Evolutionary conservation across 2,797 vertebrate species (phyloP).

Genomic region (Gymnodraco acuticeps): DNA sequence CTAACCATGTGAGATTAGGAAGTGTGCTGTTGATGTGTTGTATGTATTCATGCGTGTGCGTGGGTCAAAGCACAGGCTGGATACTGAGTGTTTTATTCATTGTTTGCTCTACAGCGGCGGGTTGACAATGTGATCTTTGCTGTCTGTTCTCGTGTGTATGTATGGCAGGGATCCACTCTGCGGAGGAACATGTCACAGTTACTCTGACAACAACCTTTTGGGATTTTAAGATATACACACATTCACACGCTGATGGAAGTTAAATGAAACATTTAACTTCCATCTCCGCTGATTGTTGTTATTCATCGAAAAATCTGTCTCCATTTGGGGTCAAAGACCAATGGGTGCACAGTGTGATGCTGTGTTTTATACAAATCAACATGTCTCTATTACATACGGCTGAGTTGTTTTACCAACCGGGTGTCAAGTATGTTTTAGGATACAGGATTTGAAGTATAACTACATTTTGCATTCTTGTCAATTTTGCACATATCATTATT

Average conservation of each 20-base stretch:
- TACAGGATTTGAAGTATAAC: neutral
- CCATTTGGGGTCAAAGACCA: constrained; percentile 33
- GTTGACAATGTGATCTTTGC: constrained; percentile 46
- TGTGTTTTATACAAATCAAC: constrained; percentile 12
- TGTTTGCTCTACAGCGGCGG: constrained; percentile 46
- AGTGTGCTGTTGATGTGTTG: constrained; percentile 78
- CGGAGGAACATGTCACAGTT: constrained; percentile 69
- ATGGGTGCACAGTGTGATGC: neutral
- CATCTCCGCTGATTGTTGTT: constrained; percentile 47
- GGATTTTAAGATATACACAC: constrained; percentile 45
- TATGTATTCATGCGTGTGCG: constrained; percentile 80
- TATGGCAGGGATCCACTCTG: constrained; percentile 30
- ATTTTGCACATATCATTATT: neutral
- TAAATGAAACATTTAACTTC: constrained; percentile 54
- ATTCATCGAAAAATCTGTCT: constrained; percentile 45
- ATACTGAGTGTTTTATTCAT: constrained; percentile 72
- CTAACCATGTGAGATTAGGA: constrained; percentile 79
- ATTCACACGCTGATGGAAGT: constrained; percentile 31
- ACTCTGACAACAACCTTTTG: constrained; percentile 60
- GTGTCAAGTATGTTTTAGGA: neutral
- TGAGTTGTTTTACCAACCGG: neutral
- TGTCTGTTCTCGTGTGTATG: constrained; percentile 42
- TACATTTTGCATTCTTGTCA: neutral
- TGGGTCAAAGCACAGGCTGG: constrained; percentile 76
- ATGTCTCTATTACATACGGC: constrained; percentile 5